phyloP scores from a whole-genome alignment of 1,140 invertebrate species.

The Camponotus vicinus region DNA sequence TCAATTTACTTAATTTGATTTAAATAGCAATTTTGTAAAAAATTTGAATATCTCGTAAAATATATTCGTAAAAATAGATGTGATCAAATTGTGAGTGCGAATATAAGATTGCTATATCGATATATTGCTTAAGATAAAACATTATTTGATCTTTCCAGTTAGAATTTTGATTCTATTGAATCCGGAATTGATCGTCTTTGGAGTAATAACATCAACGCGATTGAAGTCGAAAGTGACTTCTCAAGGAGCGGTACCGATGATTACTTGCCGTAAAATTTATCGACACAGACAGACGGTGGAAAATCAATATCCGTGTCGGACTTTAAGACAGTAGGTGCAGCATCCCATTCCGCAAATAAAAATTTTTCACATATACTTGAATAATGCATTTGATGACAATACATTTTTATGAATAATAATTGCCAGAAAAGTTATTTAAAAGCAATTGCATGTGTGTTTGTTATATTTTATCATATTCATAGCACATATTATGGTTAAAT shows the following conservation, averaged over 20 bases:
- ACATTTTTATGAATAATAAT: neutral
- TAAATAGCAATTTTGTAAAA: neutral
- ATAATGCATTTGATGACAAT: neutral
- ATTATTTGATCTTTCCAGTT: neutral
- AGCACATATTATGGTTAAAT: neutral
- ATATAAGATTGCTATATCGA: neutral
- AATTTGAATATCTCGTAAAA: neutral
- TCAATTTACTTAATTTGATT: neutral
- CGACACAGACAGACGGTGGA: slow-evolving; percentile 13
- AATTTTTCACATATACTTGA: neutral
- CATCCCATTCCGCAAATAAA: neutral
- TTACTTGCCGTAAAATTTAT: slow-evolving; percentile 52
- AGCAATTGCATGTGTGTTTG: neutral
- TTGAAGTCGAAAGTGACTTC: slow-evolving; percentile 24
- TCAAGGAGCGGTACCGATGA: neutral
- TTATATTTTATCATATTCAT: neutral
- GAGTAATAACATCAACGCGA: neutral
- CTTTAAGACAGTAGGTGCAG: slow-evolving; percentile 9
- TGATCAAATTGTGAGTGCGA: neutral
- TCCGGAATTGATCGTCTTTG: neutral
- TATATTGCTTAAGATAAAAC: neutral
- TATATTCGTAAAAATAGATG: neutral
- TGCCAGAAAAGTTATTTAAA: neutral
- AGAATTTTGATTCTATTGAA: neutral
- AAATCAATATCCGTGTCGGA: slow-evolving; percentile 63